Base-by-base conservation (phyloP, 2,888 invertebrate species). In the Mimachlamys varia region DNA sequence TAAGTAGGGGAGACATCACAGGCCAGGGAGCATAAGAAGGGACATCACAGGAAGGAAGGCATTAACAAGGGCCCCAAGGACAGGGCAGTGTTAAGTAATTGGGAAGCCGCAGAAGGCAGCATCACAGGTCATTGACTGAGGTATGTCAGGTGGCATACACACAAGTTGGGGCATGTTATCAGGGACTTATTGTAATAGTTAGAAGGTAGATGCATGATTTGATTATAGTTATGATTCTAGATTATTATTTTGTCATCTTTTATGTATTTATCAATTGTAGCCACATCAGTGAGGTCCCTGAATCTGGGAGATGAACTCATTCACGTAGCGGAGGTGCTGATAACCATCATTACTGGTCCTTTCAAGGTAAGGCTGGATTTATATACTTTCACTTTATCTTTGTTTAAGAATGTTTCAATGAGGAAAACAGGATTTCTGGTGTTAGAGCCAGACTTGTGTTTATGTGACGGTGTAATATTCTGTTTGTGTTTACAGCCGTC, bases 221-320 rank as follows among this genome's bases (percentile, higher is more conserved):
- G 22, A 7, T 76, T 0, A 76, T 27, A 33, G 2, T 53, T 17
- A 53, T 12, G 15, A 12, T 7, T 17, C 13, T 53, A 17, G 53
- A 19, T 27, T 10, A 15, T 33, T 1, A 0, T 13, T 76, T 89
- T 27, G 15, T n/a, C 19, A 38, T 27, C 44, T 50, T 27, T 87
- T 0, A 87, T 27, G 17, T 49, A 87, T 88, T 33, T 15, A 62
- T 90, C 90, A 50, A 12, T 92, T 92, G 88, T 92, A 94, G 93
- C 93, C 38, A 92, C 92, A 50, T 94, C 95, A 27, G 88, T 90
- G 12, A 93, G 92, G 88, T 94, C 95, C 10, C 88, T 93, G 27
- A 92, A 92, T 88, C 88, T 93, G 89, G 94, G 94, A 91, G 95
- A 96, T 93, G 96, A 96, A 58, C 93, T 96, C 89, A 94, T 96